phyloP scores from a whole-genome alignment of 2,113 vertebrate species.

The Ceyx cyanopectus region DNA sequence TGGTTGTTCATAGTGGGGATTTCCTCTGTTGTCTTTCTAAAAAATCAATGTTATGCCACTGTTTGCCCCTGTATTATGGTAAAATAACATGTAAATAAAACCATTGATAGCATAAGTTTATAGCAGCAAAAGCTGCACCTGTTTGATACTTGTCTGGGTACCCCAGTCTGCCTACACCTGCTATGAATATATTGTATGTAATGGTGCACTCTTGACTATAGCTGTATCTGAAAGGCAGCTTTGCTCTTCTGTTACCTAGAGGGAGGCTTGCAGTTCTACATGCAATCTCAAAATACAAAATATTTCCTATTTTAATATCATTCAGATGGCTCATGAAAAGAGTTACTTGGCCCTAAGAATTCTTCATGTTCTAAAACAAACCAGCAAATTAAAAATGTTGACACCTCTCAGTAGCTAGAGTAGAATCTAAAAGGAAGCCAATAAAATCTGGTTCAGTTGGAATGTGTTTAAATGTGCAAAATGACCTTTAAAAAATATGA shows the following conservation, averaged over 20 bases:
- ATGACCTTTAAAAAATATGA: neutral
- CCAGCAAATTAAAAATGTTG: neutral
- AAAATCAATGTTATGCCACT: neutral
- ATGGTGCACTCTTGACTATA: neutral
- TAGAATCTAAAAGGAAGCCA: neutral
- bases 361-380: neutral
- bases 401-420: neutral
- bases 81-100: neutral
- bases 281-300: neutral
- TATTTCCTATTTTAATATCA: neutral
- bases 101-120: neutral
- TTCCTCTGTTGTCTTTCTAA: neutral
- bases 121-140: neutral
- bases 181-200: neutral
- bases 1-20: neutral
- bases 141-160: neutral
- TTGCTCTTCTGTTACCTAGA: neutral
- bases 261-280: neutral
- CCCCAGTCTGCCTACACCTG: neutral
- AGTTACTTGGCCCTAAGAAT: neutral
- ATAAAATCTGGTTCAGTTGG: neutral
- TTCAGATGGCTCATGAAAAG: neutral
- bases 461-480: neutral
- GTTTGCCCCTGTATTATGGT: neutral
- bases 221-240: neutral